phyloP scores from a whole-genome alignment of 2,113 vertebrate genomes.

The Alosa alosa region DNA sequence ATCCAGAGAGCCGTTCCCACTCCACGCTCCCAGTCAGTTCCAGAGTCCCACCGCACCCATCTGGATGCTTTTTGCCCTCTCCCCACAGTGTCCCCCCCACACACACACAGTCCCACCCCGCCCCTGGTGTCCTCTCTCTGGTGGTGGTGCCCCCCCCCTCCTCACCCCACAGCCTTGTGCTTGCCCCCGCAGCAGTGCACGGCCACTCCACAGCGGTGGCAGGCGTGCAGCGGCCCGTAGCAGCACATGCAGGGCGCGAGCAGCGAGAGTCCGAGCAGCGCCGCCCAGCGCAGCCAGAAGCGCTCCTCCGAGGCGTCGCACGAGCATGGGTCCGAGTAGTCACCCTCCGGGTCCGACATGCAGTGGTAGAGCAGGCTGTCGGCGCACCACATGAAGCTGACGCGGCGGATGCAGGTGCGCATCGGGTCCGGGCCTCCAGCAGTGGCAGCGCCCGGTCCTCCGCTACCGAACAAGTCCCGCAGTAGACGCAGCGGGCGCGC shows the following conservation, averaged over 20 bases:
- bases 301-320: conserved; percentile 92
- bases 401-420: conserved; percentile 87
- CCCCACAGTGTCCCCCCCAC: too few species aligned
- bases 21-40: neutral
- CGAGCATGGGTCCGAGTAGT: conserved; percentile 94
- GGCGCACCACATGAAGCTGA: conserved; percentile 96
- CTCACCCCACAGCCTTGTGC: conserved; percentile 90
- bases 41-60: neutral
- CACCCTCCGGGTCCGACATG: conserved; percentile 97
- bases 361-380: conserved; percentile 98
- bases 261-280: conserved; percentile 88
- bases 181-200: conserved; percentile 93
- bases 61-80: too few species aligned
- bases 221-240: conserved; percentile 90
- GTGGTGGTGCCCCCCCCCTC: neutral
- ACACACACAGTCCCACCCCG: too few species aligned
- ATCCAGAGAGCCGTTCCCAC: neutral
- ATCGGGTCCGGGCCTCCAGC: conserved; percentile 89
- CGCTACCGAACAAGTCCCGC: conserved; percentile 92
- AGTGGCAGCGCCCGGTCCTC: conserved; percentile 83
- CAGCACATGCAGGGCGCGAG: conserved; percentile 98
- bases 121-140: neutral
- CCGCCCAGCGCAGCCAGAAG: conserved; percentile 94
- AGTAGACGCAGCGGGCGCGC: conserved; percentile 86
- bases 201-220: conserved; percentile 88